A percentile compares a stretch with the other conserved stretches of the same genome.
Evolutionary conservation across 2,797 vertebrate species (phyloP).

Genomic region (Sebastes cheni): DNA sequence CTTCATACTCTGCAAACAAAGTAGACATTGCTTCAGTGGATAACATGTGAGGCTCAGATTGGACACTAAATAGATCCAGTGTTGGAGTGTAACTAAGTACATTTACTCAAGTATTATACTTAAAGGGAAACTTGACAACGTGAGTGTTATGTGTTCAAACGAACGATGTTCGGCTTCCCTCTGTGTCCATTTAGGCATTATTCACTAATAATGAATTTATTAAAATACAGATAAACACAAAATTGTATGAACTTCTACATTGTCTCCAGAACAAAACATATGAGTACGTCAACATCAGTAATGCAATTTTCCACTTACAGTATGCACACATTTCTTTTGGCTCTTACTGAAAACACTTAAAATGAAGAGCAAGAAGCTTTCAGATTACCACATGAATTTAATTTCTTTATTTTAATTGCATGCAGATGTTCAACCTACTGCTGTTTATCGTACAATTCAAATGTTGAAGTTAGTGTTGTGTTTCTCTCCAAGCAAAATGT

Average conservation of each 20-base stretch:
- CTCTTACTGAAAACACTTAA: not conserved
- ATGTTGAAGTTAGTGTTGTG: not conserved
- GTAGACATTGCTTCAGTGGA: too few species aligned
- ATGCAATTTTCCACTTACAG: not conserved
- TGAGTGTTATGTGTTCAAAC: too few species aligned
- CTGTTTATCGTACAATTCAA: not conserved
- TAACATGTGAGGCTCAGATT: too few species aligned
- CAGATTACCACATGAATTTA: not conserved
- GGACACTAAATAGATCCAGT: not conserved
- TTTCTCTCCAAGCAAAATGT: not conserved
- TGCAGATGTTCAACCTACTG: not conserved
- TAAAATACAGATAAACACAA: too few species aligned
- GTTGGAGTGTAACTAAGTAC: too few species aligned
- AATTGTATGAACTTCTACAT: not conserved
- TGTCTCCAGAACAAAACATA: not conserved
- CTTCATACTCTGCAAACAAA: not conserved
- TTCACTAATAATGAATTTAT: not conserved
- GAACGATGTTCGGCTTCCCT: too few species aligned
- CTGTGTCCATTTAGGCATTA: not conserved
- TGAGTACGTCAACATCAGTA: not conserved
- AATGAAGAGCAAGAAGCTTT: not conserved
- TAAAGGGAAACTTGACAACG: too few species aligned
- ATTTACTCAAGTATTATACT: too few species aligned
- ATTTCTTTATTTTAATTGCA: not conserved
- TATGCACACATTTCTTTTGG: not conserved